A percentile compares a stretch with the other conserved stretches of the same genome.
phyloP scores from a whole-genome alignment of 2,113 vertebrate genomes.

The Excalfactoria chinensis region DNA sequence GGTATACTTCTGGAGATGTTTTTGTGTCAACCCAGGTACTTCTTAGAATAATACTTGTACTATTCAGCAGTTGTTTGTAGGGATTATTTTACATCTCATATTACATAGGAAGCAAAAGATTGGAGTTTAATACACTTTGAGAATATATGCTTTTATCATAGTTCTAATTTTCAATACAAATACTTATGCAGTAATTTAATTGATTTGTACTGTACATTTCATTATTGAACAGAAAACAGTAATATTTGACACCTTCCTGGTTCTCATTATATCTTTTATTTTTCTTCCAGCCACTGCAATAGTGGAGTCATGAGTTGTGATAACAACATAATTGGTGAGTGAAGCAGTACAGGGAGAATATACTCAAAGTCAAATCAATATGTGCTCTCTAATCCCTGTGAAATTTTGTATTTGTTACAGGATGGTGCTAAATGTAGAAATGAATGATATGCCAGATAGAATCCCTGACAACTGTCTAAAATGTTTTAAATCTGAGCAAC shows the following conservation, averaged over 20 bases:
- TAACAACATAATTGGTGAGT: constrained; percentile 62
- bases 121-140: background rate
- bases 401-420: background rate
- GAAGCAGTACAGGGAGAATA: background rate
- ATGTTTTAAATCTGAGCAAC: background rate
- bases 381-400: background rate
- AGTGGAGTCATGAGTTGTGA: constrained; percentile 89
- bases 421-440: background rate
- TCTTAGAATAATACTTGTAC: background rate
- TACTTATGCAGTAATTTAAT: background rate
- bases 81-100: background rate
- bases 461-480: background rate
- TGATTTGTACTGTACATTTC: background rate
- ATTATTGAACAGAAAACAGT: background rate
- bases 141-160: background rate
- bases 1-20: background rate
- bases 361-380: background rate
- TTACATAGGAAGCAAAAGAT: background rate
- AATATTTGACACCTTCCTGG: background rate
- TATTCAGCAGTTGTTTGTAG: no score
- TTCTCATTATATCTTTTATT: background rate
- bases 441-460: background rate
- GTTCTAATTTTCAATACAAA: background rate
- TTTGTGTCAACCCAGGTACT: background rate
- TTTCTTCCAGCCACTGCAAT: constrained; percentile 85